Conservation (phyloP, 2,888 invertebrate species). For the Hydroisotoma schaefferi region DNA sequence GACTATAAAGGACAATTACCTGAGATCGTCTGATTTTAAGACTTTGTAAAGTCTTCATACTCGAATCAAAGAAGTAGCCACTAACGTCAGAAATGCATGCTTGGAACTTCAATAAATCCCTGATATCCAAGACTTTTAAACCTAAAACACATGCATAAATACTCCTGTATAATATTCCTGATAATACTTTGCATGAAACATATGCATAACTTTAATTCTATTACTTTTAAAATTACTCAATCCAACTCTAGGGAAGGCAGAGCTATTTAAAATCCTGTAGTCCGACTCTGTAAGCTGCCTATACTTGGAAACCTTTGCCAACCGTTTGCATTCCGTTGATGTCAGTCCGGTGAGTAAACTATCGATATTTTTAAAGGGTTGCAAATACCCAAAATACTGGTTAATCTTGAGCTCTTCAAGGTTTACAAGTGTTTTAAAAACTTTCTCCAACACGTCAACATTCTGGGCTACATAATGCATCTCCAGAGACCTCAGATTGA, state of each 20-base stretch:
- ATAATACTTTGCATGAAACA: too few species aligned
- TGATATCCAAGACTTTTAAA: constrained; percentile 28
- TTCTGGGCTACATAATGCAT: constrained; percentile 27
- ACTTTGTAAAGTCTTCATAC: constrained; percentile 24
- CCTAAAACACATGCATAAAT: constrained; percentile 6
- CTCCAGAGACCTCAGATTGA: constrained; percentile 21
- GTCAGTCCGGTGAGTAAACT: constrained; percentile 28
- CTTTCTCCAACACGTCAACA: constrained; percentile 16
- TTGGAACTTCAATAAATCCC: constrained; percentile 27
- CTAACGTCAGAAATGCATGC: constrained; percentile 31
- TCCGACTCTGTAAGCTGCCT: too few species aligned
- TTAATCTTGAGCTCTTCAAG: constrained; percentile 29
- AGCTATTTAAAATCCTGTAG: too few species aligned
- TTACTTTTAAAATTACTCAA: constrained; percentile 28
- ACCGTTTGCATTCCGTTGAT: constrained; percentile 15
- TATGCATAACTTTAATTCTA: background rate
- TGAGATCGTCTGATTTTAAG: constrained; percentile 30
- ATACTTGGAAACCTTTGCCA: too few species aligned
- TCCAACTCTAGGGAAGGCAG: too few species aligned
- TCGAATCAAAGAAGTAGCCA: constrained; percentile 25
- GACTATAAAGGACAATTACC: too few species aligned
- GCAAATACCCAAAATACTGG: background rate
- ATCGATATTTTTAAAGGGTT: constrained; percentile 20
- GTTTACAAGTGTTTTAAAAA: constrained; percentile 25
- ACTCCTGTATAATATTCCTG: background rate